Conservation (phyloP, 2,888 invertebrate genomes). For the Amblyjoppa proteus region DNA sequence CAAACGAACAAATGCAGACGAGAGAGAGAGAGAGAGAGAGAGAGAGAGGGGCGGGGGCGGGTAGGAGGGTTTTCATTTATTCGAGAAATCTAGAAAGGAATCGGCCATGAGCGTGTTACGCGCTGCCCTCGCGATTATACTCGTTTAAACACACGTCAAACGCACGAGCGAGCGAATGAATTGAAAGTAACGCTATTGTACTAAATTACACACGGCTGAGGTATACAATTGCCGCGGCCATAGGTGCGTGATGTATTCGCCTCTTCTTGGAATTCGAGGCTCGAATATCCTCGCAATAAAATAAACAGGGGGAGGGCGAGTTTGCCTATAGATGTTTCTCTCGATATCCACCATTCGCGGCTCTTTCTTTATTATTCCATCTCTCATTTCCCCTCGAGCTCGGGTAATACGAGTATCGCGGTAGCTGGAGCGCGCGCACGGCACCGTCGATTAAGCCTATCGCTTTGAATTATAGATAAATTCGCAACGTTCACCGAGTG, state of each 20-base stretch:
- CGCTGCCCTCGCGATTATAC: conserved; percentile 66
- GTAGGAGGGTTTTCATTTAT: conserved; percentile 55
- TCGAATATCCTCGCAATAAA: conserved; percentile 68
- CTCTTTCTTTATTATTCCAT: conserved; percentile 51
- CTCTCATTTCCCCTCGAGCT: conserved; percentile 22
- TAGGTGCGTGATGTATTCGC: conserved; percentile 61
- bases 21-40: conserved; percentile 1
- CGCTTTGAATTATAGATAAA: conserved; percentile 60
- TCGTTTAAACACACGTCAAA: conserved; percentile 58
- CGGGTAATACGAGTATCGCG: conserved; percentile 64
- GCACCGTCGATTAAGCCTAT: conserved; percentile 61
- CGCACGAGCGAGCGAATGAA: conserved; percentile 57
- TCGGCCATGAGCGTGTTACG: conserved; percentile 72
- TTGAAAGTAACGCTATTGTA: conserved; percentile 56
- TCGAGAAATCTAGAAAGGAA: conserved; percentile 71
- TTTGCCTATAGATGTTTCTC: conserved; percentile 26
- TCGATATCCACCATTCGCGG: conserved; percentile 54
- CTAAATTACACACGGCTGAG: conserved; percentile 36
- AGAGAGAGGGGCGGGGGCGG: not conserved
- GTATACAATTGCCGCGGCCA: conserved; percentile 26
- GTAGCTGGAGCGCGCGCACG: conserved; percentile 40
- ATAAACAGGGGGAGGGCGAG: conserved; percentile 19
- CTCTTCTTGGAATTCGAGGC: conserved; percentile 66
- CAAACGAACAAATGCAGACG: conserved; percentile 52
- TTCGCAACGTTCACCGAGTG: conserved; percentile 33